Percentiles rank a stretch among this genome's conserved stretches.
Conservation (phyloP, 2,797 vertebrate genomes). For the Onychomys arenicola region DNA sequence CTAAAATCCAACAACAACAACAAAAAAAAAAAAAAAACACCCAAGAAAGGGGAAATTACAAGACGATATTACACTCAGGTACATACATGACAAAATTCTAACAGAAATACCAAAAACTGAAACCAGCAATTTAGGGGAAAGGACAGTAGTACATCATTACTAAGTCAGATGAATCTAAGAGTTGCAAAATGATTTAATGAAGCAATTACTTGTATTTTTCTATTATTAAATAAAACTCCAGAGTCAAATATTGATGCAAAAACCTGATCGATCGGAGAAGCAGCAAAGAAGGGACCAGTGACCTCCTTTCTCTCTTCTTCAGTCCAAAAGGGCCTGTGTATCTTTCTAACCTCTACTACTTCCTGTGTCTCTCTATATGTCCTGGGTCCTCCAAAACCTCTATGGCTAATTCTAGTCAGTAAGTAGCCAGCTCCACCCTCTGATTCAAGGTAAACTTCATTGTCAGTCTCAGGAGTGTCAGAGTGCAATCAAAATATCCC, state of each 20-base stretch:
- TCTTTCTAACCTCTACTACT: background rate
- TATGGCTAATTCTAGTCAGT: background rate
- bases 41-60: background rate
- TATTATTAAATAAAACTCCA: background rate
- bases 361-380: background rate
- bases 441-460: background rate
- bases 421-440: background rate
- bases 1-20: conserved; percentile 22
- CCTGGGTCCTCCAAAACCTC: background rate
- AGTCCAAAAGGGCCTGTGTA: background rate
- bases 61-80: background rate
- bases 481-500: background rate
- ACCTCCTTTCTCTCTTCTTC: background rate
- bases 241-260: background rate
- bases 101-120: conserved; percentile 22
- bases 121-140: conserved; percentile 24
- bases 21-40: too few relatives aligned
- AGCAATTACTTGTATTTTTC: background rate
- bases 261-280: background rate
- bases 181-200: background rate
- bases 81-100: conserved; percentile 15
- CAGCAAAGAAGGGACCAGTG: background rate
- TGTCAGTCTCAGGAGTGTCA: background rate
- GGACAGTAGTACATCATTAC: background rate
- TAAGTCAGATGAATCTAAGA: background rate